These are phyloP conservation scores for Xiphophorus couchianus DNA, from an alignment of 2,113 vertebrate species.

Conservation along the genomic window DNA sequence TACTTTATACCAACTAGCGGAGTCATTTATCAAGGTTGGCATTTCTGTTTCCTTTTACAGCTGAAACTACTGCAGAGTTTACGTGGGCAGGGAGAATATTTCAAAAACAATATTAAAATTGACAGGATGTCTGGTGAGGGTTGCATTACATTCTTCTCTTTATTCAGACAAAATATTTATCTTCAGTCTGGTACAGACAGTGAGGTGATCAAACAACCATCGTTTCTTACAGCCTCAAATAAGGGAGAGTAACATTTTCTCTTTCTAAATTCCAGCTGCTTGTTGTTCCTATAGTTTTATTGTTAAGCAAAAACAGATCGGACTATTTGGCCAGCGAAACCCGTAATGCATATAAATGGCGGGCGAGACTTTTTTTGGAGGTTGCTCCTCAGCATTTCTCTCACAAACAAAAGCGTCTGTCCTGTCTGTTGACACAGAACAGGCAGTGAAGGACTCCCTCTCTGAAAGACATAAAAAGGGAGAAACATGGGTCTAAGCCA, in stretches of 20 bases:
- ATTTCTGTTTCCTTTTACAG: not conserved
- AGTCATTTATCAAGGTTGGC: conserved; percentile 2
- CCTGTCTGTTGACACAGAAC: conserved; percentile 80
- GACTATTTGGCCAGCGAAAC: conserved; percentile 70
- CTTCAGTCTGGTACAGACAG: conserved; percentile 13
- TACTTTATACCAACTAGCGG: conserved; percentile 19
- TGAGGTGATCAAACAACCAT: conserved; percentile 17
- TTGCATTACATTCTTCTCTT: conserved; percentile 3
- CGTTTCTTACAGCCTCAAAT: conserved; percentile 24
- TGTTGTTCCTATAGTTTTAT: conserved; percentile 43
- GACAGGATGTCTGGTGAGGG: not conserved
- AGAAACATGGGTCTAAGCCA: conserved; percentile 78
- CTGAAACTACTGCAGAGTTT: conserved; percentile 6
- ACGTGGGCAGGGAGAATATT: not conserved
- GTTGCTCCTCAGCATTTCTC: conserved; percentile 66
- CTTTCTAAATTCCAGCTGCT: conserved; percentile 32
- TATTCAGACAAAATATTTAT: conserved; percentile 27
- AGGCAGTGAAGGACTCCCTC: conserved; percentile 79
- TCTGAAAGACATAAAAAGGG: conserved; percentile 84
- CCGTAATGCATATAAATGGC: conserved; percentile 72
- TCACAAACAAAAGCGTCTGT: conserved; percentile 81
- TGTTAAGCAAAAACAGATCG: conserved; percentile 56
- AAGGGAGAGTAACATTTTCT: conserved; percentile 9
- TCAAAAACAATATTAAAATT: conserved; percentile 18
- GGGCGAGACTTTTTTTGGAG: conserved; percentile 67